Evolutionary conservation across 2,888 invertebrate species (phyloP).

Genomic region (Tenthredo mesomela): DNA sequence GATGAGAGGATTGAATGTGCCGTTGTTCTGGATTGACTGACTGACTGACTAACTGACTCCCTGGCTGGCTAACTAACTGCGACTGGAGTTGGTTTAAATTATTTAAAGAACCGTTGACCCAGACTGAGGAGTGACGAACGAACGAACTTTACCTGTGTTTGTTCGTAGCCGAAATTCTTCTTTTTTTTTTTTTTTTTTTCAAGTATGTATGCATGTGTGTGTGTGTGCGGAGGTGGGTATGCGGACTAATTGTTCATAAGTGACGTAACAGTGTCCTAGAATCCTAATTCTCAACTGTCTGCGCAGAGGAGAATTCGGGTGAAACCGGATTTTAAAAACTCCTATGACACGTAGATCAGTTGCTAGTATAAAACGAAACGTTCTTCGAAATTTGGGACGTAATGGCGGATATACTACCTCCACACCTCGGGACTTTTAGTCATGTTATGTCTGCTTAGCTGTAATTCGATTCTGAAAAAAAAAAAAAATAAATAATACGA

Average conservation of each 20-base stretch:
- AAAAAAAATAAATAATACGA: no score
- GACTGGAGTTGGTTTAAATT: slow-evolving; percentile 41
- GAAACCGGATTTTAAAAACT: not conserved
- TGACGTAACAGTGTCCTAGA: slow-evolving; percentile 55
- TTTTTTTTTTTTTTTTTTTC: not conserved
- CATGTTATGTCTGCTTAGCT: not conserved
- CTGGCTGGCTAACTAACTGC: not conserved
- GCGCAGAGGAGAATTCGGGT: no score
- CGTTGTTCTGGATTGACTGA: not conserved
- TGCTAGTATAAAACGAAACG: no score
- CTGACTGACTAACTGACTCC: not conserved
- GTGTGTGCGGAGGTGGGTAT: no score
- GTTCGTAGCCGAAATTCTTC: slow-evolving; percentile 52
- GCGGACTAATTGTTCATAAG: not conserved
- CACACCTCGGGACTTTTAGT: not conserved
- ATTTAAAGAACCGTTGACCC: slow-evolving; percentile 54
- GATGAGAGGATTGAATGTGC: not conserved
- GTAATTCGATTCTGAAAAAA: not conserved
- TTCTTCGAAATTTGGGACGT: not conserved
- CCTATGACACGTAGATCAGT: not conserved
- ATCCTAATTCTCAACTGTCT: slow-evolving; percentile 58
- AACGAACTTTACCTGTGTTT: slow-evolving; percentile 20
- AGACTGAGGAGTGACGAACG: slow-evolving; percentile 30
- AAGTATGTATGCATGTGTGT: no score
- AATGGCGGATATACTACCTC: not conserved